Evolutionary conservation across 2,888 invertebrate species (phyloP).

Genomic region (Malacosoma neustria): DNA sequence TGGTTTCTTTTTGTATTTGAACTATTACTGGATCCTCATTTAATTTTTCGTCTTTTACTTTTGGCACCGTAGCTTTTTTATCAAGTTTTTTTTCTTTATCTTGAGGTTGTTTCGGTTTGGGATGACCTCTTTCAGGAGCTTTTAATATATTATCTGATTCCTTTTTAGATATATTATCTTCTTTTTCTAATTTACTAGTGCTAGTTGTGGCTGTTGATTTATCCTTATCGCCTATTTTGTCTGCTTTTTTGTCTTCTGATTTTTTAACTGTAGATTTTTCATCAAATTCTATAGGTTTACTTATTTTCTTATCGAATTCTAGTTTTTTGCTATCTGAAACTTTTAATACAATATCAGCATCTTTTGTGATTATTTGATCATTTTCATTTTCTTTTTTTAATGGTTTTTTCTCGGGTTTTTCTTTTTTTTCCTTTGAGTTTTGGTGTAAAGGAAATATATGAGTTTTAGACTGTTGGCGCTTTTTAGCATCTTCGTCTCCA

Average conservation of each 20-base stretch:
- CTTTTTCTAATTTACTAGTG: constrained; percentile 17
- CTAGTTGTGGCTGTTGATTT: constrained; percentile 5
- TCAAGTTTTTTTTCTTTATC: constrained; percentile 13
- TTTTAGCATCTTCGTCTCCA: constrained; percentile 14
- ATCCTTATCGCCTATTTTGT: constrained; percentile 8
- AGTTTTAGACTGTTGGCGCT: not conserved
- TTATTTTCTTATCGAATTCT: constrained; percentile 12
- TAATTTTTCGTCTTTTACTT: constrained; percentile 17
- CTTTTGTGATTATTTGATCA: constrained; percentile 1
- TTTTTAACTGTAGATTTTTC: constrained; percentile 4
- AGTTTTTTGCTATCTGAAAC: constrained; percentile 12
- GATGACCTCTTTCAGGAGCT: constrained; percentile 10
- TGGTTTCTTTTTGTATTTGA: constrained; percentile 20
- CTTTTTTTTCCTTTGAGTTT: constrained; percentile 9
- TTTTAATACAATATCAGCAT: not conserved
- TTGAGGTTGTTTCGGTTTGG: constrained; percentile 9
- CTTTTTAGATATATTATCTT: constrained; percentile 16
- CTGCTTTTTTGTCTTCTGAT: constrained; percentile 6
- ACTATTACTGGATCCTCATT: constrained; percentile 9
- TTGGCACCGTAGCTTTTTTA: constrained; percentile 13
- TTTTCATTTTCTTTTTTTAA: constrained; percentile 7
- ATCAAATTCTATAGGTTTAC: constrained; percentile 7
- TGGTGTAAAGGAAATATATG: constrained; percentile 5
- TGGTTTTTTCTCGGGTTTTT: constrained; percentile 7
- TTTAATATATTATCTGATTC: constrained; percentile 14